A percentile compares a stretch with the other conserved stretches of the same genome.
phyloP scores from a whole-genome alignment of 2,113 vertebrate species.

The Deroptyus accipitrinus region DNA sequence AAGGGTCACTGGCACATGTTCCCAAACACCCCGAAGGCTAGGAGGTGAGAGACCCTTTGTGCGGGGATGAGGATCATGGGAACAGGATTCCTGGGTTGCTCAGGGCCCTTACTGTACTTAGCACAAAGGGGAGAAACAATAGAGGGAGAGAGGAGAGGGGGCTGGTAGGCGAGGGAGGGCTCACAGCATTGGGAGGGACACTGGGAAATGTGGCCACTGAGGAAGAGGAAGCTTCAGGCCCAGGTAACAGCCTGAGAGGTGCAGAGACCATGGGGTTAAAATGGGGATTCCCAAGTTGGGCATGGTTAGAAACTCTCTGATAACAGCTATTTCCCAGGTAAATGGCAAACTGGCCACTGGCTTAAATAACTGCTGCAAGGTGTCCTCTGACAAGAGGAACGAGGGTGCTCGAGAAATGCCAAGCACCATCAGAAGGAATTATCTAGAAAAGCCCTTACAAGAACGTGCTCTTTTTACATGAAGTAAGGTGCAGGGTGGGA shows the following conservation, averaged over 20 bases:
- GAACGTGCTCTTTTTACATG: rapidly evolving
- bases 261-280: not conserved
- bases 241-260: not conserved
- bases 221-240: not conserved
- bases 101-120: constrained; percentile 13
- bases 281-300: not conserved
- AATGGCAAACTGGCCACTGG: rapidly evolving
- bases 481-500: not conserved
- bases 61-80: constrained; percentile 6
- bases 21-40: not conserved
- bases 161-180: not conserved
- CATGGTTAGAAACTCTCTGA: not conserved
- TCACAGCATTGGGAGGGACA: not conserved
- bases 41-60: constrained; percentile 17
- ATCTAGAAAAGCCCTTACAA: not conserved
- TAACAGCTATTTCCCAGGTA: not conserved
- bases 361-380: not conserved
- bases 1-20: not conserved
- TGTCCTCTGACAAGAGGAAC: not conserved
- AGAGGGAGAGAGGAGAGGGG: not conserved
- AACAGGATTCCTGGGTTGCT: constrained; percentile 8
- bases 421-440: not conserved
- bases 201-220: not conserved
- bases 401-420: not conserved
- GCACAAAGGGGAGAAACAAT: constrained; percentile 25